A percentile compares a stretch with the other conserved stretches of the same genome.
phyloP scores from a whole-genome alignment of 2,113 vertebrate genomes.

The Epinephelus moara region DNA sequence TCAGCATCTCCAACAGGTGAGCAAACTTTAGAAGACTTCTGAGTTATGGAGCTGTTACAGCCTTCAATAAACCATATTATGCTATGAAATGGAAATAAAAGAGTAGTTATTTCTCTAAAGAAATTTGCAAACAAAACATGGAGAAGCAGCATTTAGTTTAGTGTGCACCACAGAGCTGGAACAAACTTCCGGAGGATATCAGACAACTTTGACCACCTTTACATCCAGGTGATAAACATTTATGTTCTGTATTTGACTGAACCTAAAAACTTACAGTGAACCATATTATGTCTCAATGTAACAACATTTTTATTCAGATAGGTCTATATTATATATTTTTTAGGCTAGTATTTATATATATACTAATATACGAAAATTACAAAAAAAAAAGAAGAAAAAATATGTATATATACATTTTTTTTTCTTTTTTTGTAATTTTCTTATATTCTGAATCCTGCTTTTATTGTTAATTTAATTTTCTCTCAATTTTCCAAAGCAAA shows the following conservation, averaged over 20 bases:
- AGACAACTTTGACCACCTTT: not conserved
- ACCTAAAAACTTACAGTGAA: not conserved
- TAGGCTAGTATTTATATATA: no score
- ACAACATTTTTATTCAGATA: no score
- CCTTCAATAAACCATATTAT: not conserved
- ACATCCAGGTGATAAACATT: not conserved
- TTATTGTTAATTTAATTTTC: no score
- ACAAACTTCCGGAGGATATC: not conserved
- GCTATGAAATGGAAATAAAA: not conserved
- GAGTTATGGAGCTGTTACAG: no score
- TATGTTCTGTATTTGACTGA: not conserved
- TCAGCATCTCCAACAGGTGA: slow-evolving; percentile 79
- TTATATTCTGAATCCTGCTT: no score
- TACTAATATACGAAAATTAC: no score
- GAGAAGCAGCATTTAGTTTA: not conserved
- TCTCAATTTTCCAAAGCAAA: no score
- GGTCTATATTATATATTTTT: no score
- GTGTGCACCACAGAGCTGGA: not conserved
- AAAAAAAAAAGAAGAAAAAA: no score
- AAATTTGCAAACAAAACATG: not conserved
- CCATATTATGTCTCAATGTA: not conserved
- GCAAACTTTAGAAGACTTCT: not conserved
- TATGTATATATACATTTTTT: no score
- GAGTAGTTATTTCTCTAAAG: not conserved
- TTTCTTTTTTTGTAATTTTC: no score